Percentiles rank a stretch among this genome's conserved stretches.
phyloP scores from a whole-genome alignment of 2,113 vertebrate species.

The Anguilla japonica region DNA sequence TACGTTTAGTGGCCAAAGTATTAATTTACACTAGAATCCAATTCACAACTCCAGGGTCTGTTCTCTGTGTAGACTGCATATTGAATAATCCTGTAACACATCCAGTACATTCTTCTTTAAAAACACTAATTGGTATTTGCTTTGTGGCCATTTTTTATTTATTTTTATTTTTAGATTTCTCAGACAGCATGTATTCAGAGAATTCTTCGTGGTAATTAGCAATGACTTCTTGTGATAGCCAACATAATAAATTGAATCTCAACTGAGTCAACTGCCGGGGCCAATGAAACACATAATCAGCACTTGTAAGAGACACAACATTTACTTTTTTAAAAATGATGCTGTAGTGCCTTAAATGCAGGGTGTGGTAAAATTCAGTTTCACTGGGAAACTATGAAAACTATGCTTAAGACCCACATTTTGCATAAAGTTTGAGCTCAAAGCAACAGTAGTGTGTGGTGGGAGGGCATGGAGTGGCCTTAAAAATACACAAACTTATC shows the following conservation, averaged over 20 bases:
- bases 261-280: conserved; percentile 63
- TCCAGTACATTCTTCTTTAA: conserved; percentile 68
- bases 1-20: conserved; percentile 63
- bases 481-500: conserved; percentile 99
- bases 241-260: conserved; percentile 70
- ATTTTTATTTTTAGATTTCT: conserved; percentile 60
- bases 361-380: conserved; percentile 62
- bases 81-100: conserved; percentile 72
- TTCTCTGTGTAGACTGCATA: conserved; percentile 75
- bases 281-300: conserved; percentile 73
- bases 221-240: conserved; percentile 68
- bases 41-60: conserved; percentile 69
- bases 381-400: conserved; percentile 64
- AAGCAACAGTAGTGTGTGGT: conserved; percentile 79
- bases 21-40: conserved; percentile 68
- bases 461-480: conserved; percentile 79
- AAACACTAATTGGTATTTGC: conserved; percentile 70
- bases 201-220: background rate
- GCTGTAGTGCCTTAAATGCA: conserved; percentile 64
- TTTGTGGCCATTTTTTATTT: conserved; percentile 66
- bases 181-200: conserved; percentile 39
- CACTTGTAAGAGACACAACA: conserved; percentile 64
- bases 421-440: conserved; percentile 83
- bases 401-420: conserved; percentile 78
- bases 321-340: conserved; percentile 56